These are phyloP conservation scores for Coptotermes formosanus DNA, from an alignment of 1,140 invertebrate species.

Conservation along the genomic window DNA sequence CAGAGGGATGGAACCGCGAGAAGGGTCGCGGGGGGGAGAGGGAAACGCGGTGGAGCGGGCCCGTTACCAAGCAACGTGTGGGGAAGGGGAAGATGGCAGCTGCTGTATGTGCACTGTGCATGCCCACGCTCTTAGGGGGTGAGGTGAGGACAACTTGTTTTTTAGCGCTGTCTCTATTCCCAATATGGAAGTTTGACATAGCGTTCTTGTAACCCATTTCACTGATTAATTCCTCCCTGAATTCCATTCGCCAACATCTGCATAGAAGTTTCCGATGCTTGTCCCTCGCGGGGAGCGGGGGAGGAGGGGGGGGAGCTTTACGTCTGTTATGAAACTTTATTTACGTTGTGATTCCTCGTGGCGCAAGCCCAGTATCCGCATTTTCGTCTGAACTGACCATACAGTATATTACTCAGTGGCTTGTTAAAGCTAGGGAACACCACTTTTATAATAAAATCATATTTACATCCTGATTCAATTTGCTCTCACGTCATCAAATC, in stretches of 20 bases:
- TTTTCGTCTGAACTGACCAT: too few species aligned
- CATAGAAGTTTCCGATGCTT: too few species aligned
- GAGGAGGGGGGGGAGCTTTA: too few species aligned
- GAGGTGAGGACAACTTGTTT: slow-evolving; percentile 13
- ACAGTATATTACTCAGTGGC: too few species aligned
- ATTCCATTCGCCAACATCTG: too few species aligned
- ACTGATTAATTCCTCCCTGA: neutral
- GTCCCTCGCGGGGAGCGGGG: too few species aligned
- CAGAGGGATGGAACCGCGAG: slow-evolving; percentile 34
- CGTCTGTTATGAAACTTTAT: neutral
- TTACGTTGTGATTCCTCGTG: neutral
- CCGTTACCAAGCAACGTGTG: slow-evolving; percentile 31
- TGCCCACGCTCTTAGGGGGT: slow-evolving; percentile 23
- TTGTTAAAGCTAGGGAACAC: neutral
- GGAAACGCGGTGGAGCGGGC: slow-evolving; percentile 29
- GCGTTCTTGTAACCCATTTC: neutral
- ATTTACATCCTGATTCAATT: neutral
- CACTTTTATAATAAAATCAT: slow-evolving; percentile 11
- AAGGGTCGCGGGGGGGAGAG: slow-evolving; percentile 35
- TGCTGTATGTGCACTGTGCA: slow-evolving; percentile 19
- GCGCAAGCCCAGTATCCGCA: neutral
- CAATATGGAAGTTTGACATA: neutral
- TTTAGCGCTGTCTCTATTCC: neutral
- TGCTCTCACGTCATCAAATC: neutral
- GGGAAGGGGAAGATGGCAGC: slow-evolving; percentile 24